Percentiles rank a stretch among this genome's conserved stretches.
phyloP scores from a whole-genome alignment of 2,797 vertebrate species.

The Acanthopagrus latus region DNA sequence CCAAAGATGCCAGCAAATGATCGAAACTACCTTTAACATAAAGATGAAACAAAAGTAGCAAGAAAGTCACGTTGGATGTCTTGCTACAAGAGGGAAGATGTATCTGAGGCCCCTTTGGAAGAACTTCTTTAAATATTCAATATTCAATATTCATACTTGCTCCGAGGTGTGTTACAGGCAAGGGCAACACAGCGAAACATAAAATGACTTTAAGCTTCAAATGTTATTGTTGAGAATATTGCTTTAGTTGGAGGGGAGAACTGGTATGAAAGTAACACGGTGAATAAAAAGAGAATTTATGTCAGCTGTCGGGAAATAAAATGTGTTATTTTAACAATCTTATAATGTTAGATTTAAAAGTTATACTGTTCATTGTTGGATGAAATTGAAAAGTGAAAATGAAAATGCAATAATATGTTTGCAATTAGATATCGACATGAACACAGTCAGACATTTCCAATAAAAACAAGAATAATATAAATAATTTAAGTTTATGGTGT shows the following conservation, averaged over 20 bases:
- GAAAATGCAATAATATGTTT: too few species aligned
- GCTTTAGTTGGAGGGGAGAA: not conserved
- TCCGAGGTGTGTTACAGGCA: slow-evolving; percentile 19
- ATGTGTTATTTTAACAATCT: too few species aligned
- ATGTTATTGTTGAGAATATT: not conserved
- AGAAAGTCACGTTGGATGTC: not conserved
- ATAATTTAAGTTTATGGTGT: too few species aligned
- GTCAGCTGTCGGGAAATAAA: too few species aligned
- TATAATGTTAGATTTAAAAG: too few species aligned
- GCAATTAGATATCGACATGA: too few species aligned
- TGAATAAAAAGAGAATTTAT: too few species aligned
- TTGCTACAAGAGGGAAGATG: slow-evolving; percentile 18
- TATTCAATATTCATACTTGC: not conserved
- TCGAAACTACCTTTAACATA: slow-evolving; percentile 17
- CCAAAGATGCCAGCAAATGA: slow-evolving; percentile 15
- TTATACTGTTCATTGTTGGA: too few species aligned
- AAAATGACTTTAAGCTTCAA: not conserved
- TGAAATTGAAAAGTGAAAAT: too few species aligned
- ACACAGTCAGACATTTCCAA: too few species aligned
- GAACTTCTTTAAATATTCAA: slow-evolving; percentile 37
- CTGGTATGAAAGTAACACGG: too few species aligned
- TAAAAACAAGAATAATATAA: too few species aligned
- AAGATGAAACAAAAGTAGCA: slow-evolving; percentile 13
- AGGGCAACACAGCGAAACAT: not conserved
- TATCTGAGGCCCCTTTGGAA: slow-evolving; percentile 4